Evolutionary conservation across 2,113 vertebrate genomes (phyloP).

Genomic region (Lepus timidus): DNA sequence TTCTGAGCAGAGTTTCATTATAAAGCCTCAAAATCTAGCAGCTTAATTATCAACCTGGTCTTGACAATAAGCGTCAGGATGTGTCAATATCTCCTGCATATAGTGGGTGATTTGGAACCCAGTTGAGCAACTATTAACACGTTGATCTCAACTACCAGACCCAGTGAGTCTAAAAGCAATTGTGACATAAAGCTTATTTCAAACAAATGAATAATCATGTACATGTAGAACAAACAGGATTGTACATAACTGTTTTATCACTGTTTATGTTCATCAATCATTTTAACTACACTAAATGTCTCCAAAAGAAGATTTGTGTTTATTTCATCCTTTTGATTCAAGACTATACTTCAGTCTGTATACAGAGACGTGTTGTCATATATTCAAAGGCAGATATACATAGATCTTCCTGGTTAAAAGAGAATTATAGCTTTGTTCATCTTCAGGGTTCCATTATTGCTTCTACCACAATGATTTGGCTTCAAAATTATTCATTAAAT

Average conservation of each 20-base stretch:
- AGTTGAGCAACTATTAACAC: neutral
- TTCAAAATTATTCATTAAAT: neutral
- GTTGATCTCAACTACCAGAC: neutral
- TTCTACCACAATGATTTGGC: neutral
- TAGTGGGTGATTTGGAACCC: neutral
- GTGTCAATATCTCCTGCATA: neutral
- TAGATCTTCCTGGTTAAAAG: neutral
- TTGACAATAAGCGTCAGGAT: neutral
- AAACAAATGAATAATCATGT: neutral
- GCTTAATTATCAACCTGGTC: neutral
- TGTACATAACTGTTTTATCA: neutral
- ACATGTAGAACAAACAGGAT: neutral
- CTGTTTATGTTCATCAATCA: neutral
- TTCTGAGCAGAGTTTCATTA: slow-evolving; percentile 24
- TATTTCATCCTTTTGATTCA: neutral
- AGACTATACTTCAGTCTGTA: neutral
- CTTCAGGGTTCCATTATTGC: neutral
- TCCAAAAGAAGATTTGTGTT: neutral
- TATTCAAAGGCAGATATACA: neutral
- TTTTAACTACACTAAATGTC: neutral
- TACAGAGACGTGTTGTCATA: neutral
- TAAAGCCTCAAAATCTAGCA: neutral
- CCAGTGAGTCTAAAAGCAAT: neutral
- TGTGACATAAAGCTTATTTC: slow-evolving; percentile 12
- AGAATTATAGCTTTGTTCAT: neutral